These are phyloP conservation scores for Notamacropus eugenii DNA, from an alignment of 2,797 vertebrate genomes.

Conservation along the genomic window DNA sequence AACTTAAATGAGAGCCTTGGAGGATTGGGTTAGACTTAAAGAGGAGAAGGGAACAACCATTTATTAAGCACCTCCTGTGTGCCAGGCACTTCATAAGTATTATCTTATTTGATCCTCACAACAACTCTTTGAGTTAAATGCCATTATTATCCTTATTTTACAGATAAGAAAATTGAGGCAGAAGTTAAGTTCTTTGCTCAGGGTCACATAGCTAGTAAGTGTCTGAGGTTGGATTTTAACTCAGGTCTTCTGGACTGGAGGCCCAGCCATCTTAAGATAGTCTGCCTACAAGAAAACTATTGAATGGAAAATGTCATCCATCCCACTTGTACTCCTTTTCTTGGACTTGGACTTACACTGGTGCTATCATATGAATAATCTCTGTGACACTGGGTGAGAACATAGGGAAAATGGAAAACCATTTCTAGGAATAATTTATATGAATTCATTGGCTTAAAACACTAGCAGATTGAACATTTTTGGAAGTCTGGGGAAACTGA, in stretches of 20 bases:
- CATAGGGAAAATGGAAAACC: neutral
- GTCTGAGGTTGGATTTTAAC: neutral
- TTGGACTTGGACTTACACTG: neutral
- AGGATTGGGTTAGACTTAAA: neutral
- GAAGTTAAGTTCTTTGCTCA: neutral
- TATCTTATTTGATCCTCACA: neutral
- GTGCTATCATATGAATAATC: neutral
- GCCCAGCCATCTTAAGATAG: neutral
- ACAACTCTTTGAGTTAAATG: neutral
- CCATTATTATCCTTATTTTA: neutral
- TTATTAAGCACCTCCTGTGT: neutral
- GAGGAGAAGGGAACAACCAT: neutral
- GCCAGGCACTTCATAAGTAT: neutral
- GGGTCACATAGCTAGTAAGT: neutral
- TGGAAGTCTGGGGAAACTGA: neutral
- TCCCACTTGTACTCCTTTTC: neutral
- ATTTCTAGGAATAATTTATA: neutral
- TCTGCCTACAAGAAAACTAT: neutral
- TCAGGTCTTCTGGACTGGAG: neutral
- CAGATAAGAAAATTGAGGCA: neutral
- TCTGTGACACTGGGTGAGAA: neutral
- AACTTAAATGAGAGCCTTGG: neutral
- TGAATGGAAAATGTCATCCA: neutral
- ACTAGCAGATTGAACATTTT: neutral
- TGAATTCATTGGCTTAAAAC: neutral